phyloP scores from a whole-genome alignment of 2,888 invertebrate species.

The Apodemia zela region DNA sequence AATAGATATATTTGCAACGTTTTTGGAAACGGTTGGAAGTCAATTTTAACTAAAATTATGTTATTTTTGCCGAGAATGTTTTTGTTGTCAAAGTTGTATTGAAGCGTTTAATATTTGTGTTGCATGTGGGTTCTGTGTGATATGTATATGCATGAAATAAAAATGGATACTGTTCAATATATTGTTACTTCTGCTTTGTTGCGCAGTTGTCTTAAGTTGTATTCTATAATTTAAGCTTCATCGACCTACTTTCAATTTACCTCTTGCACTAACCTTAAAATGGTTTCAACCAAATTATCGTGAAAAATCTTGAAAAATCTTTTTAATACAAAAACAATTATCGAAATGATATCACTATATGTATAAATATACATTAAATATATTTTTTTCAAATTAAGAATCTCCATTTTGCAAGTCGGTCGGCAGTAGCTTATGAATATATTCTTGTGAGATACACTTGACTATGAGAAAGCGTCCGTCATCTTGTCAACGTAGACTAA shows the following conservation, averaged over 20 bases:
- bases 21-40: no score
- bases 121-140: background rate
- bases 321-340: no score
- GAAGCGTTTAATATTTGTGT: background rate
- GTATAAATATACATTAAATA: no score
- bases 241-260: background rate
- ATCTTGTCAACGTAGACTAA: conserved; percentile 4
- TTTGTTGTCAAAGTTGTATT: background rate
- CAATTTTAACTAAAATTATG: no score
- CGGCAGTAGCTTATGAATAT: background rate
- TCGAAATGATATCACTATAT: no score
- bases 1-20: no score
- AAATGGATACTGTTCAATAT: background rate
- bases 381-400: background rate
- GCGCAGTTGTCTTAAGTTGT: background rate
- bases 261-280: background rate
- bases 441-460: background rate
- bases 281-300: background rate
- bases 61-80: background rate
- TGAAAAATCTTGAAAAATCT: no score
- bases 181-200: background rate
- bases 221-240: background rate
- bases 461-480: conserved; percentile 1
- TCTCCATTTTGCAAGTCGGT: background rate
- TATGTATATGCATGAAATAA: background rate